Base-by-base conservation (phyloP, 2,797 vertebrate species). In the Protonibea diacanthus region DNA sequence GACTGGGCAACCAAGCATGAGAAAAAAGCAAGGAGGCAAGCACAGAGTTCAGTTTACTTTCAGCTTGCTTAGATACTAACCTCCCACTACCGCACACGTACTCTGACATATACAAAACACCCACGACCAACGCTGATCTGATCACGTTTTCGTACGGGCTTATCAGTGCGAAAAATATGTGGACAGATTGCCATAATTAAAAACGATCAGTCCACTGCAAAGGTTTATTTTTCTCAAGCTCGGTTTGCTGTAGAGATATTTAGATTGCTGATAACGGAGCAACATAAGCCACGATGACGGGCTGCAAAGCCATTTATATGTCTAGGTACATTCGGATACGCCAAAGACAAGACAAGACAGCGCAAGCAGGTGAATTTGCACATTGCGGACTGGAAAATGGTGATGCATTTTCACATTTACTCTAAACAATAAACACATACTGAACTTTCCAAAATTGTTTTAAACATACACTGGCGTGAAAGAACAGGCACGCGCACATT, bases 131-230 rank as follows among this genome's bases (percentile, higher is more conserved):
- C 2, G 2, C 44, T 67, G 76, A 90, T 86, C 74, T 73, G 71
- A 87, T 85, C 76, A 60, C 56, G 38, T 76, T 66, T 79, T 76
- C 2, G 8, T 25, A 47, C 4, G 7, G 7, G 5, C 56, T 84
- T 83, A 86, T 84, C 81, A 62, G 68, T 64, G 40, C 7, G 1
- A 81, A 81, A 78, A 75, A 71, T 57, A 72, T 49, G 42, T 14
- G 2, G 47, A 42, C 44, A 80, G 70, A 84, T 67, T 82, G 75
- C 67, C 77, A 82, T 84, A 72, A 85, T 59, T 84, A 29, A 85
- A 85, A 86, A 88, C 1, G 15, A 82, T 85, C 80, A 82, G 44
- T 78, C 78, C 9, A 23, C 59, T 20, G 52, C 49, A 62, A 74
- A 74, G 48, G 57, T 63, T 3, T 56, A 42, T 73, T 70, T 82